phyloP scores from a whole-genome alignment of 1,140 invertebrate species.

The Drosophila pruinosa region DNA sequence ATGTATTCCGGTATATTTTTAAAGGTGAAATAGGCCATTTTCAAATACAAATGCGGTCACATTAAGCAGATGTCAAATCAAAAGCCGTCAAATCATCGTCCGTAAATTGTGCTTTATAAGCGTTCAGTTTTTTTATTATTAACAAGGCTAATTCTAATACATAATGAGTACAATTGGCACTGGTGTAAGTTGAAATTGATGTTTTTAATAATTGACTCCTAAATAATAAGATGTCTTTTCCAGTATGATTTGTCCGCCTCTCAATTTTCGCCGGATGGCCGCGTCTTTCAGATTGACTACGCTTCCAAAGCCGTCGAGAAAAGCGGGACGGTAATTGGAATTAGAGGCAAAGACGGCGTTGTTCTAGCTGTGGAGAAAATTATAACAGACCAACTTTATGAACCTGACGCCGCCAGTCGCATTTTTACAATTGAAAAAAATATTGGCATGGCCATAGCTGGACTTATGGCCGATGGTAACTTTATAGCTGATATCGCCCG shows the following conservation, averaged over 20 bases:
- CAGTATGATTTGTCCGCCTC: slow-evolving; percentile 99
- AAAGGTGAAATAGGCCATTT: too few species aligned
- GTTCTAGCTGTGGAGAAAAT: slow-evolving; percentile 99
- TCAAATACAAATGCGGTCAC: neutral
- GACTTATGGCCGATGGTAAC: slow-evolving; percentile 96
- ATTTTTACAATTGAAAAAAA: slow-evolving; percentile 97
- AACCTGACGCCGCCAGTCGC: slow-evolving; percentile 95
- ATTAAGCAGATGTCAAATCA: slow-evolving; percentile 46
- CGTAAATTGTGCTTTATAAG: slow-evolving; percentile 15
- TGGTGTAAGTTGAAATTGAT: slow-evolving; percentile 87
- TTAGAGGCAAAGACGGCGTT: slow-evolving; percentile 97
- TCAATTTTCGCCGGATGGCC: slow-evolving; percentile 99
- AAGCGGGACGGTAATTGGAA: slow-evolving; percentile 97
- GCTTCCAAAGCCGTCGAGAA: slow-evolving; percentile 99
- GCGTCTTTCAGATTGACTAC: slow-evolving; percentile 99
- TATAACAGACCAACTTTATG: slow-evolving; percentile 98
- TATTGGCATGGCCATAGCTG: slow-evolving; percentile 97
- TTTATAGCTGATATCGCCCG: slow-evolving; percentile 95
- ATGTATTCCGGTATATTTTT: too few species aligned
- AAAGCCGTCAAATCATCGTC: slow-evolving; percentile 82
- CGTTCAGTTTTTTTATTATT: slow-evolving; percentile 31
- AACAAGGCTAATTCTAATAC: slow-evolving; percentile 28
- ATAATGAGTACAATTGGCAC: slow-evolving; percentile 97
- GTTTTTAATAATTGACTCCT: slow-evolving; percentile 1
- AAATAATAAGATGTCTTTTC: slow-evolving; percentile 17